Conservation (phyloP, 1,140 invertebrate species). For the Lucilia cuprina region DNA sequence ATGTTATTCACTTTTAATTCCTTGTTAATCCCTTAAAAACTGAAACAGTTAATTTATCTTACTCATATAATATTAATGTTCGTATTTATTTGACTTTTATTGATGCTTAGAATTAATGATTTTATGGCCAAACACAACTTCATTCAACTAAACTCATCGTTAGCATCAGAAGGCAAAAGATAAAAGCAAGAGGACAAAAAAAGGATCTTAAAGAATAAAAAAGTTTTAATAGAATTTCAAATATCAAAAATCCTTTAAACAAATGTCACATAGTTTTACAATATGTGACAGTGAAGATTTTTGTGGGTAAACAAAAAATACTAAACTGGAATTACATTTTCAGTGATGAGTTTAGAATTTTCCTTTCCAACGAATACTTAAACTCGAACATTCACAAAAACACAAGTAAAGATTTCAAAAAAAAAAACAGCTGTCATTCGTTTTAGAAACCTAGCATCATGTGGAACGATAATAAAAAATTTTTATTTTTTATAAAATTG, state of each 20-base stretch:
- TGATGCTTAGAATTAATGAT: conserved; percentile 20
- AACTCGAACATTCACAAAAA: neutral
- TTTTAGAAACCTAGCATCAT: neutral
- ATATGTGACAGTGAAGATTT: neutral
- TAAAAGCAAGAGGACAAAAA: neutral
- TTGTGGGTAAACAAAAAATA: too few species aligned
- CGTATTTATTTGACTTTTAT: conserved; percentile 24
- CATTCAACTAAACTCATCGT: neutral
- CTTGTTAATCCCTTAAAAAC: neutral
- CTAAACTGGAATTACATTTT: neutral
- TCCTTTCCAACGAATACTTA: neutral
- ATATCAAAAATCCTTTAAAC: neutral
- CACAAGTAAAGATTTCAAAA: neutral
- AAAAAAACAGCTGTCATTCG: neutral
- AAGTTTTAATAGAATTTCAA: neutral
- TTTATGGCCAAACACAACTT: neutral
- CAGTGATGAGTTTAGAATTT: neutral
- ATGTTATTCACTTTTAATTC: neutral
- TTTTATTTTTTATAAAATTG: neutral
- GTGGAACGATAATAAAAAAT: neutral
- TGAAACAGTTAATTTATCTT: conserved; percentile 12
- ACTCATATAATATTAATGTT: neutral
- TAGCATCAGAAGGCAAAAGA: neutral
- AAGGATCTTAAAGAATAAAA: neutral
- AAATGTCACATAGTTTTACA: neutral